Evolutionary conservation across 1,140 invertebrate species (phyloP), one percentile per base, ranked within the genome.

Genomic region (Leptopilina clavipes): DNA sequence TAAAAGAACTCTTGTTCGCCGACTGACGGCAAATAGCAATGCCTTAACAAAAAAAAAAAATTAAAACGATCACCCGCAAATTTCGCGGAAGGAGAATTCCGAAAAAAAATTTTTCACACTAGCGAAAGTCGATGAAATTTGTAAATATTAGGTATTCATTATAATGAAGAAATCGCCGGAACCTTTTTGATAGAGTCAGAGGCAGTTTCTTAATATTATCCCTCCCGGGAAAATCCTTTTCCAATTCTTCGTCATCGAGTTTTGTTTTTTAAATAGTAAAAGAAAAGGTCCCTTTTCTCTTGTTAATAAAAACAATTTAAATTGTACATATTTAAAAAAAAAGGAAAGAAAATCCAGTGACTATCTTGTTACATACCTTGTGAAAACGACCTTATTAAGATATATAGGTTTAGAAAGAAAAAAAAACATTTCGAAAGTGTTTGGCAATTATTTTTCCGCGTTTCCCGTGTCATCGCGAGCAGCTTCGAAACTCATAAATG

Each of bases 321-420:
- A 78, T 76, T 87, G 86, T 86, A 87, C 77, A 87, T 86, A 86
- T 52, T 17, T n/a, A 71, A 78, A 81, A 81, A 79, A 75, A 73
- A 81, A 82, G 9, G 37, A 40, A 40, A 40, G 37, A 1, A 40
- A 40, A 40, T 6, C 79, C 75, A 84, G 81, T 76, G 79, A 86
- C 82, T 88, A 9, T 40, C 85, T 89, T 88, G 85, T 89, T 89
- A 86, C 56, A 76, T 83, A 87, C 73, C 76, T 85, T 85, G 75
- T 87, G 86, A 83, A 81, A 52, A 74, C 82, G 77, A 85, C 76
- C 78, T 80, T 80, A 80, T 75, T 78, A 75, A 76, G 19, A 40
- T 40, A 40, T 31, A 71, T 82, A 82, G 77, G 59, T 72, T 79
- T 82, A 81, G 81, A 71, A 40, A 40, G 5, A 40, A 40, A 40